Conservation (phyloP, 1,140 invertebrate genomes). For the Eriosoma lanigerum region DNA sequence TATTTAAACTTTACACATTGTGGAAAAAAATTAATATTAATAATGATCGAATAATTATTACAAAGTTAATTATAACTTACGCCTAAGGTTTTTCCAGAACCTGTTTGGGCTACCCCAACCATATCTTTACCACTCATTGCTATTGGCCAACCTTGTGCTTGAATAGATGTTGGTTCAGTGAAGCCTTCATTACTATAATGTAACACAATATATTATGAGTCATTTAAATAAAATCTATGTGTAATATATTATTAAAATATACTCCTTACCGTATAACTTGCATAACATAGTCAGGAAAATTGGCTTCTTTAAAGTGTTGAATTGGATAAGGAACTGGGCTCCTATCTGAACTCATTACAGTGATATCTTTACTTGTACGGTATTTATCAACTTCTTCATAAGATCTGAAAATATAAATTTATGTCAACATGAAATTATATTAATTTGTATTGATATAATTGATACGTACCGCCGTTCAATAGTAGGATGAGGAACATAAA, state of each 20-base stretch:
- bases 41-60: too few relatives aligned
- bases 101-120: conserved; percentile 77
- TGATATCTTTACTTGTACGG: conserved; percentile 57
- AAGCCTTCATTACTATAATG: conserved; percentile 63
- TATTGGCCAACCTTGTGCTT: conserved; percentile 80
- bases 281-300: conserved; percentile 76
- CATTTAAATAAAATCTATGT: too few relatives aligned
- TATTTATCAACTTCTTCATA: conserved; percentile 52
- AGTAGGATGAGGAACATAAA: conserved; percentile 77
- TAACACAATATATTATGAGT: conserved; percentile 56
- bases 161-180: conserved; percentile 75
- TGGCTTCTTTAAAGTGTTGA: conserved; percentile 76
- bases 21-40: neutral
- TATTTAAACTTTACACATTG: neutral
- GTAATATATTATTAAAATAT: too few relatives aligned
- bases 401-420: conserved; percentile 49
- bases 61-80: too few relatives aligned
- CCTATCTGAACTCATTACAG: conserved; percentile 62
- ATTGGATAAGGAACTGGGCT: conserved; percentile 76
- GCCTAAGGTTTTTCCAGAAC: conserved; percentile 59
- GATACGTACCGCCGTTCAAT: conserved; percentile 58
- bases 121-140: conserved; percentile 78
- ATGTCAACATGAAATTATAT: neutral
- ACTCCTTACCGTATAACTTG: conserved; percentile 58
- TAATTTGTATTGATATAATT: neutral